Evolutionary conservation across 30 jellyfish, hydroid and myxozoan species (phyloP), one percentile per base, ranked within the genome.

Genomic region (Pseudorhiza aurosa): DNA sequence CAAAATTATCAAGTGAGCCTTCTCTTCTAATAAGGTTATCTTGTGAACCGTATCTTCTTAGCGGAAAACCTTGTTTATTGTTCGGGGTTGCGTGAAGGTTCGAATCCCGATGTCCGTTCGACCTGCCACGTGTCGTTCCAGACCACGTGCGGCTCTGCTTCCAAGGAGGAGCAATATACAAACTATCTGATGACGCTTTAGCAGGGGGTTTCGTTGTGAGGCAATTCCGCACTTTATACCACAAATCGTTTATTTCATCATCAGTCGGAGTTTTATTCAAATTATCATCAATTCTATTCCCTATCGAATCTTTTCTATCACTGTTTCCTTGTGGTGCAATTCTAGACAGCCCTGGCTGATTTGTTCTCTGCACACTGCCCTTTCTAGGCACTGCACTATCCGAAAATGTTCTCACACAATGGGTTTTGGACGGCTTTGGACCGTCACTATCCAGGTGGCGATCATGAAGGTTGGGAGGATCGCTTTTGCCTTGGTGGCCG

Each of bases 191-290:
- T 1, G 79, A 56, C 10, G 95, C 98, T 50, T 81, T 88, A 17
- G 71, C 81, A 0, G 95, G 87, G 0, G 93, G 76, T 42, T 91
- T 77, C 11, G 88, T 50, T 1, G 75, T 60, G 55, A 93, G 73
- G 63, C 97, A 87, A 39, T 88, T 77, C 42, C 95, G 81, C 12
- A 93, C 99, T 24, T 93, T 88, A 44, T 74, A 72, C 99, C 99
- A 93, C 30, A 93, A 87, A 18, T 71, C 88, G 60, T 93, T 81
- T 30, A 93, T 93, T 50, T 93, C 99, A 26, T 93, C 99, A 51
- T 93, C 99, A 2, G 99, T 93, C 14, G 99, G 99, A 11, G 99
- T 93, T 73, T 86, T 93, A 74, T 93, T 80, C 33, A 92, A 68
- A 17, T 39, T 33, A 10, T 53, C 58, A 17, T 47, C 76, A 26